Conservation (phyloP, 2,888 invertebrate species). For the Calameuta idolon region DNA sequence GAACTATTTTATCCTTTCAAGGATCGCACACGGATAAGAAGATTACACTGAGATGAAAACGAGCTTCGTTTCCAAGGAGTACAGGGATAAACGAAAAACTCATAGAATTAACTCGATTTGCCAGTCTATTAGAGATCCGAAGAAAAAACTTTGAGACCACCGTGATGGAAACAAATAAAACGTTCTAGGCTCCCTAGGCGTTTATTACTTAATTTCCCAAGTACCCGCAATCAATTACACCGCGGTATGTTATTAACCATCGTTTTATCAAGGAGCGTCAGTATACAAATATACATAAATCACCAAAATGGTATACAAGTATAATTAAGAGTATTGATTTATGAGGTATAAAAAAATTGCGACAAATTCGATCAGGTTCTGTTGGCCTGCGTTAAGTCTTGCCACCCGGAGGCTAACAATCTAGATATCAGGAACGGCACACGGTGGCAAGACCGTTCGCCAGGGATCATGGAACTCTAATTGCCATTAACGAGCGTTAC, state of each 20-base stretch:
- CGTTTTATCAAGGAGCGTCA: background rate
- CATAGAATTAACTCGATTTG: slow-evolving; percentile 31
- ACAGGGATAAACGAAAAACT: background rate
- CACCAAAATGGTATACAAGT: background rate
- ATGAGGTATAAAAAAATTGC: background rate
- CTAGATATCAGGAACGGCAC: background rate
- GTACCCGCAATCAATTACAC: background rate
- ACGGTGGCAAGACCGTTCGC: background rate
- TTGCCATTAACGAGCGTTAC: background rate
- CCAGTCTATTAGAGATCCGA: slow-evolving; percentile 30
- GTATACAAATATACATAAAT: background rate
- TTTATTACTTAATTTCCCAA: slow-evolving; percentile 21
- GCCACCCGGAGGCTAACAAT: background rate
- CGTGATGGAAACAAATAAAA: slow-evolving; percentile 12
- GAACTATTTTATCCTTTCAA: background rate
- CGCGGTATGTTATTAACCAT: background rate
- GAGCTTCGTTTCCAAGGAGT: background rate
- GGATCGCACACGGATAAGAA: background rate
- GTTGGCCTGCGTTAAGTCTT: background rate
- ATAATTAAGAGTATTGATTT: background rate
- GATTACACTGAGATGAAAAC: background rate
- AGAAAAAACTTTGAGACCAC: slow-evolving; percentile 13
- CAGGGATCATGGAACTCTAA: background rate
- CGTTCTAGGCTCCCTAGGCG: slow-evolving; percentile 10
- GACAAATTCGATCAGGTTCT: background rate